Conservation (phyloP, 1,140 invertebrate species). For the Nixonia krombeini region DNA sequence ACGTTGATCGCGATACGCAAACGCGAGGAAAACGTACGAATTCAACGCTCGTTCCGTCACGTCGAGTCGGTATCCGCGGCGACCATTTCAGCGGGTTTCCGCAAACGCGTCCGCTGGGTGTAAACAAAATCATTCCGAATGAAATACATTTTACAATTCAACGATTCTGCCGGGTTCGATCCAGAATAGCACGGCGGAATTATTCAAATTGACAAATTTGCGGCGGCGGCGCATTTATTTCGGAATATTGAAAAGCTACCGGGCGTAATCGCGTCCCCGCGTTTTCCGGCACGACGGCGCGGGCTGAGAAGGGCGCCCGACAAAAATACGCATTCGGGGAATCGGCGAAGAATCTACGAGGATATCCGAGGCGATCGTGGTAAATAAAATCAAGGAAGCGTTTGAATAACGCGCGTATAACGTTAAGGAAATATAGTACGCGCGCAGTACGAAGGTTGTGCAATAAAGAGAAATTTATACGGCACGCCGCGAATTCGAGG, state of each 20-base stretch:
- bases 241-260: neutral
- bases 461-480: slow-evolving; percentile 50
- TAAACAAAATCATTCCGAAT: slow-evolving; percentile 1
- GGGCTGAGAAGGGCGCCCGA: neutral
- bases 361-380: slow-evolving; percentile 1
- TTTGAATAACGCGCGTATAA: slow-evolving; percentile 27
- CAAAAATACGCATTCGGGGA: neutral
- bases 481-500: slow-evolving; percentile 33
- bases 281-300: no score
- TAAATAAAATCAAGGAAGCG: slow-evolving; percentile 33
- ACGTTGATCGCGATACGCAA: no score
- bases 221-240: neutral
- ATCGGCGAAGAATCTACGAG: neutral
- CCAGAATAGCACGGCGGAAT: neutral
- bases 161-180: no score
- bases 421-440: slow-evolving; percentile 29
- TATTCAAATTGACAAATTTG: neutral
- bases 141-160: neutral
- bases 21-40: no score
- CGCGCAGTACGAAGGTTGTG: slow-evolving; percentile 35
- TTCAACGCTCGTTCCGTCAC: no score
- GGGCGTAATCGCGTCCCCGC: no score
- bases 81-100: no score
- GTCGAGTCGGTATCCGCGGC: no score
- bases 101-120: neutral